These are phyloP conservation scores for Siniperca undulata DNA, from an alignment of 2,797 vertebrate genomes.

Conservation along the genomic window DNA sequence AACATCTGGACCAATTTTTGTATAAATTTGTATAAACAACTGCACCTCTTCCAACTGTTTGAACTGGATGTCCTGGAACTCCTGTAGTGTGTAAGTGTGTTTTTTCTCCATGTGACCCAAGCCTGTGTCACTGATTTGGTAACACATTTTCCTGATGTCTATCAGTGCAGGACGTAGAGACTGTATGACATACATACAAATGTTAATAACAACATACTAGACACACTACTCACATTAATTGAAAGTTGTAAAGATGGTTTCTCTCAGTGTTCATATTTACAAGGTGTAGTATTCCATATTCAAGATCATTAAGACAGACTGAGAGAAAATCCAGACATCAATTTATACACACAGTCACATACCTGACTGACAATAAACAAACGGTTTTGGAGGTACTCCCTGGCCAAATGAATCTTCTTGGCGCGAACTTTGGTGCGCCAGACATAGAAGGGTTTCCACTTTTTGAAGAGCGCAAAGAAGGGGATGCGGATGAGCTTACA, in stretches of 20 bases:
- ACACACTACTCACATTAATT: neutral
- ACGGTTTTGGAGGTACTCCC: conserved; percentile 72
- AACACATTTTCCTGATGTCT: conserved; percentile 90
- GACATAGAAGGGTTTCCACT: conserved; percentile 87
- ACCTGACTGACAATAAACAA: conserved; percentile 88
- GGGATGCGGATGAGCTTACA: conserved; percentile 85
- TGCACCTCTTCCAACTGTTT: conserved; percentile 84
- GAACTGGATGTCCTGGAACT: conserved; percentile 84
- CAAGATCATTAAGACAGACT: neutral
- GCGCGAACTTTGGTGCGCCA: conserved; percentile 87
- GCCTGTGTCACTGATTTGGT: conserved; percentile 81
- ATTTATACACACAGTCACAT: conserved; percentile 51
- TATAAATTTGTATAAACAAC: neutral
- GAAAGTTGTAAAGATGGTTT: neutral
- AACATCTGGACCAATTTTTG: neutral
- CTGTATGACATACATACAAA: conserved; percentile 70
- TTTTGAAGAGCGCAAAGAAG: conserved; percentile 88
- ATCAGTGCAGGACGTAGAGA: conserved; percentile 85
- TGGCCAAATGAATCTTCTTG: conserved; percentile 82
- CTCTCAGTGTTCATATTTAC: neutral
- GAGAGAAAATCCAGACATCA: neutral
- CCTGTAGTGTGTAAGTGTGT: conserved; percentile 84
- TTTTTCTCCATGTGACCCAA: conserved; percentile 85
- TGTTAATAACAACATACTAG: conserved; percentile 2
- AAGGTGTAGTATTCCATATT: neutral